These are phyloP conservation scores for Leucania comma DNA, from an alignment of 2,888 invertebrate genomes.

Conservation along the genomic window DNA sequence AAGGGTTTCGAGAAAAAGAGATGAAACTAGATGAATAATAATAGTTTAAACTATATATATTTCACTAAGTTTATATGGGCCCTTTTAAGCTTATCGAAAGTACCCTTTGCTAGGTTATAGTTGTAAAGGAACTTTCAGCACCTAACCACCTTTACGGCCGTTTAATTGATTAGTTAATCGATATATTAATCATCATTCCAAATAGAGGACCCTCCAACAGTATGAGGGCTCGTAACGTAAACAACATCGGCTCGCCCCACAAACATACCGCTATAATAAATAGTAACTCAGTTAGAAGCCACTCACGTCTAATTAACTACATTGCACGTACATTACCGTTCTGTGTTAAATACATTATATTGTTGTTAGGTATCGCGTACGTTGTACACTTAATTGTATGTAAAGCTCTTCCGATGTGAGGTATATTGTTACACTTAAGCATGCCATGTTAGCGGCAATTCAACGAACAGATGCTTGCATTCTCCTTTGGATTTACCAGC, in stretches of 20 bases:
- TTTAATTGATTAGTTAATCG: neutral
- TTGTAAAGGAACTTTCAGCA: too few species aligned
- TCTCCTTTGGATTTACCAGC: too few species aligned
- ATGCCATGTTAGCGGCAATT: neutral
- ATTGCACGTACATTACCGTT: conserved; percentile 10
- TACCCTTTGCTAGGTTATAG: too few species aligned
- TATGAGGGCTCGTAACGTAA: neutral
- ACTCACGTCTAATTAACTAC: conserved; percentile 32
- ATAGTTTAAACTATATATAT: too few species aligned
- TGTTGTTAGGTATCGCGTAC: conserved; percentile 5
- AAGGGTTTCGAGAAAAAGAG: too few species aligned
- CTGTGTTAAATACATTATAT: conserved; percentile 18
- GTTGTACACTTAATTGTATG: conserved; percentile 15
- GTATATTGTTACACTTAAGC: neutral
- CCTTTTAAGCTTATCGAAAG: too few species aligned
- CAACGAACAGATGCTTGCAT: neutral
- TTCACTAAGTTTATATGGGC: too few species aligned
- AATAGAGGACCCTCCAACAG: neutral
- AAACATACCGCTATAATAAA: conserved; percentile 21
- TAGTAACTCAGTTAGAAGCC: conserved; percentile 13
- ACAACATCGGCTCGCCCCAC: neutral
- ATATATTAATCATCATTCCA: neutral
- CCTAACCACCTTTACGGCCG: too few species aligned
- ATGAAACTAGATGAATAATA: too few species aligned
- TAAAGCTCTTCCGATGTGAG: neutral